Evolutionary conservation across 2,113 vertebrate species (phyloP).

Genomic region (Camelus dromedarius): DNA sequence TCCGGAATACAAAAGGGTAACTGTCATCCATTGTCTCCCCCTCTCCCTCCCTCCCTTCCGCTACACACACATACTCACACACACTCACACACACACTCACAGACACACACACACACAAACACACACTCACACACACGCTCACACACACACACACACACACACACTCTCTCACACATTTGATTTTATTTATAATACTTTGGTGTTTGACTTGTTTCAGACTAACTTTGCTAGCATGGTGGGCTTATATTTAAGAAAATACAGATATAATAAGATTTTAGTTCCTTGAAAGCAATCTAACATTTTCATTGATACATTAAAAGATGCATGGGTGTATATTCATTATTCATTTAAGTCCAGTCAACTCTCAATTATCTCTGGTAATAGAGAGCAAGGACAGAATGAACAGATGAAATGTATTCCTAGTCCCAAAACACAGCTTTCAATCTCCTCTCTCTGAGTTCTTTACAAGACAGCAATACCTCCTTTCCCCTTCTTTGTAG

Average conservation of each 20-base stretch:
- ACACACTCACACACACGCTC: not conserved
- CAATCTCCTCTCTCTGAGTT: constrained; percentile 44
- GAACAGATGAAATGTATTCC: constrained; percentile 59
- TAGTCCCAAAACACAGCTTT: constrained; percentile 67
- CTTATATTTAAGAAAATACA: constrained; percentile 47
- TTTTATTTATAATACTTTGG: constrained; percentile 30
- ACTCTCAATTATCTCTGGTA: constrained; percentile 64
- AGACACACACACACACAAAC: not conserved
- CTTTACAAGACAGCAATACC: constrained; percentile 1
- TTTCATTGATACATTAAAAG: constrained; percentile 64
- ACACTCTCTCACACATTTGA: not conserved
- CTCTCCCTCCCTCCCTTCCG: not conserved
- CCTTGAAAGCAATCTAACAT: constrained; percentile 59
- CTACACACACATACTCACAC: not conserved
- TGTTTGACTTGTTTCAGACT: constrained; percentile 29
- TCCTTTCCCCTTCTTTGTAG: constrained; percentile 5
- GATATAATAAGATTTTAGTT: constrained; percentile 21
- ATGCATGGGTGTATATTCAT: constrained; percentile 27
- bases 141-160: not conserved
- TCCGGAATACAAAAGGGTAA: not conserved
- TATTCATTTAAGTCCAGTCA: constrained; percentile 66
- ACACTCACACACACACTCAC: not conserved
- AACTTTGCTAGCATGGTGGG: not conserved
- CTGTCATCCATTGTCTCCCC: not conserved
- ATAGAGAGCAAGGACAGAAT: constrained; percentile 57